Conservation (phyloP, 2,113 vertebrate genomes). For the Salvator merianae region DNA sequence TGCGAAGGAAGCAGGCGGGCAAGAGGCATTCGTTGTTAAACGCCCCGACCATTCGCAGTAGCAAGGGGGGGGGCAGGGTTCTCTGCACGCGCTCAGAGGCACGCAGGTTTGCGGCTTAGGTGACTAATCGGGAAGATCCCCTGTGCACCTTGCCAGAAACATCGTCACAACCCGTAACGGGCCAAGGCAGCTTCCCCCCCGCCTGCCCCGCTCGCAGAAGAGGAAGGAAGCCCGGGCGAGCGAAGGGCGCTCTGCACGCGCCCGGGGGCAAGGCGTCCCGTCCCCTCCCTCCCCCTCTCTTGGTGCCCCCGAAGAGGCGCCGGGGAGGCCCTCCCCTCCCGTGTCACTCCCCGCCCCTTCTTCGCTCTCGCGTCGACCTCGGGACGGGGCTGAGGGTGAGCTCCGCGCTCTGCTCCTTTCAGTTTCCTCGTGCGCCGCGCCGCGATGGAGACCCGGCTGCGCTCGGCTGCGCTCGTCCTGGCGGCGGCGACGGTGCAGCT, state of each 20-base stretch:
- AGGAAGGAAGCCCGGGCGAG: too few relatives aligned
- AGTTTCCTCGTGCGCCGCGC: neutral
- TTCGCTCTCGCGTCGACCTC: neutral
- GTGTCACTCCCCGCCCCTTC: neutral
- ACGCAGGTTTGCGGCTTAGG: too few relatives aligned
- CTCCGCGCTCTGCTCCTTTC: neutral
- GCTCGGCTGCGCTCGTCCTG: neutral
- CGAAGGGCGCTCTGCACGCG: neutral
- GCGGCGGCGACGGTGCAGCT: neutral
- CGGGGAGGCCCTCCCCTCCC: too few relatives aligned
- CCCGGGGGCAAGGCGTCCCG: too few relatives aligned
- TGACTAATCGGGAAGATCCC: too few relatives aligned
- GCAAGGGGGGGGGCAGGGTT: too few relatives aligned
- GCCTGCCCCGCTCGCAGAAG: too few relatives aligned
- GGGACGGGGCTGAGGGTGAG: neutral
- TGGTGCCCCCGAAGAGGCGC: neutral
- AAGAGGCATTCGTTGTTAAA: neutral
- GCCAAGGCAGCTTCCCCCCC: too few relatives aligned
- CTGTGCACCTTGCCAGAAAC: too few relatives aligned
- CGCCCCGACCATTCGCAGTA: too few relatives aligned
- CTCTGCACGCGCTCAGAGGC: neutral
- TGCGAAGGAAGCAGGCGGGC: neutral
- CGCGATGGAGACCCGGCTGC: rapidly evolving
- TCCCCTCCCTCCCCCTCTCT: neutral
- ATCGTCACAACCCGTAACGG: too few relatives aligned